Base-by-base conservation (phyloP, 2,888 invertebrate genomes). In the Parelbella ahira region DNA sequence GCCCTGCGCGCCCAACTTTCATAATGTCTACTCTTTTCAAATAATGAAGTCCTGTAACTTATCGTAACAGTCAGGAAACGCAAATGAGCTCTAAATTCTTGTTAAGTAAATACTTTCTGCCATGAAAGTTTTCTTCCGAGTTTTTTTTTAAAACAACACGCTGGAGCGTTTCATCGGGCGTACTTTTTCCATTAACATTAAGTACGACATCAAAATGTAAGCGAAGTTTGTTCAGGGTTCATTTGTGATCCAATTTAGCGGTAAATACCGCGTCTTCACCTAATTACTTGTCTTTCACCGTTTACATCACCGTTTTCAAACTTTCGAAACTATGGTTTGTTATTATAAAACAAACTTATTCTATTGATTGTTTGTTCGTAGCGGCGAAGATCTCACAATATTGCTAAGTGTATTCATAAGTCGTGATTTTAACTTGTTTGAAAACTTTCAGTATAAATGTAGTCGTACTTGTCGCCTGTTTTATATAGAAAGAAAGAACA, bases 151-250 rank as follows among this genome's bases (percentile, higher is more conserved):
- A 36, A 36, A 34, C 18, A 38, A 18, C 30, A 30, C 30, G 12
- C 11, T 21, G 8, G n/a, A 10, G 13, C 23, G 33, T 33, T 33
- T 34, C 30, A 30, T 38, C 18, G 38, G 30, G 19, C 23, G 30
- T 39, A 39, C 39, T 32, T 39, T 39, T 25, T 11, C 32, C 39
- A 39, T 32, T 19, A 39, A 32, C 39, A 32, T 32, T 32, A 39
- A 36, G 25, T 7, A 39, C 32, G 24, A 39, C 39, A 39, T 39
- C 39, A 38, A 25, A 38, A 38, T 32, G 32, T 32, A 25, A 25
- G 18, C 32, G 9, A 38, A 38, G 38, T 30, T 30, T 24, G 38
- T 11, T 10, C 32, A 6, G 12, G 32, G 30, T 39, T 32, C 39
- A 25, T 32, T 39, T 32, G 32, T 25, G 32, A 39, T 19, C 32